Evolutionary conservation across 2,113 vertebrate species (phyloP).

Genomic region (Muscicapa adusta): DNA sequence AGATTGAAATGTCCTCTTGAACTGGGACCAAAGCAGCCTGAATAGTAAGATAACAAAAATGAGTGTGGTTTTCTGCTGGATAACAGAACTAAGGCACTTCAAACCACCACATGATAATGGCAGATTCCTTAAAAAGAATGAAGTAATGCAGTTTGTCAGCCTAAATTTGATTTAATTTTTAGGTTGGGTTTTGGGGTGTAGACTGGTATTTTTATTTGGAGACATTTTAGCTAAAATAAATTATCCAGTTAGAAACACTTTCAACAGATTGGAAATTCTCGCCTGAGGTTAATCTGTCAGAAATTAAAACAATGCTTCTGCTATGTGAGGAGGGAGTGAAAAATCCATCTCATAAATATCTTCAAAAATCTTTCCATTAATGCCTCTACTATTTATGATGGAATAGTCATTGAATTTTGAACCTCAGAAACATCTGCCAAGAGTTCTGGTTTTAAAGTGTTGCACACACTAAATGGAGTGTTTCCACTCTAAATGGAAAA

Average conservation of each 20-base stretch:
- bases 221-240: neutral
- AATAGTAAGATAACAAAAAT: neutral
- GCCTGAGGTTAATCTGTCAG: neutral
- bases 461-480: too few species aligned
- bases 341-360: neutral
- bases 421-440: neutral
- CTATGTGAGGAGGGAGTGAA: neutral
- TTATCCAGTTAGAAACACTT: neutral
- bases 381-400: neutral
- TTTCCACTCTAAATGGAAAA: slow-evolving; percentile 1
- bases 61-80: neutral
- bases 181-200: neutral
- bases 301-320: neutral
- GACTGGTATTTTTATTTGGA: neutral
- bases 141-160: neutral
- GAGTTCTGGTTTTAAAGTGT: neutral
- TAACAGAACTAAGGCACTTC: neutral
- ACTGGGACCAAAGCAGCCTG: neutral
- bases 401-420: neutral
- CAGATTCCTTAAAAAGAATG: neutral
- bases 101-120: neutral
- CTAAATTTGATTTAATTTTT: neutral
- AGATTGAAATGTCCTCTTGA: neutral
- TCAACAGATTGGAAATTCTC: neutral
- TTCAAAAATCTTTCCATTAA: neutral